These are phyloP conservation scores for Sebastes trivittatus DNA, from an alignment of 2,797 vertebrate genomes.

Conservation along the genomic window DNA sequence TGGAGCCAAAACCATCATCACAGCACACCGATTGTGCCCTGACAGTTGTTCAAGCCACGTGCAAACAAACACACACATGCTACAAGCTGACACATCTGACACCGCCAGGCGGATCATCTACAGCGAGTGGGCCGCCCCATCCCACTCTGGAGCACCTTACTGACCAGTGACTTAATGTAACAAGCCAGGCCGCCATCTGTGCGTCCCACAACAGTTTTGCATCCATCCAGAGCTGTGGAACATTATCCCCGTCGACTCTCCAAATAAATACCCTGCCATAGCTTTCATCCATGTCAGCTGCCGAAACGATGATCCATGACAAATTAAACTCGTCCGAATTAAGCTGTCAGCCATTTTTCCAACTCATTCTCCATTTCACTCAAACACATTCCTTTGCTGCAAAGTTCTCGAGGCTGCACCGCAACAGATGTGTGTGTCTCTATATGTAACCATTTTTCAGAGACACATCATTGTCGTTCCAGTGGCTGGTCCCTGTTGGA, in stretches of 20 bases:
- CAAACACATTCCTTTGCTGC: not conserved
- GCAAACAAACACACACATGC: constrained; percentile 1
- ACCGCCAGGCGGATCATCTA: constrained; percentile 23
- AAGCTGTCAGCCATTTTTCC: constrained; percentile 19
- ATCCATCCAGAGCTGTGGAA: constrained; percentile 17
- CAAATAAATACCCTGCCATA: not conserved
- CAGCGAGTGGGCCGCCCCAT: constrained; percentile 8
- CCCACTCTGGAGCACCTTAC: constrained; percentile 1
- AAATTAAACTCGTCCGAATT: constrained; percentile 26
- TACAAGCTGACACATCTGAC: constrained; percentile 12
- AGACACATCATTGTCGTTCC: not conserved
- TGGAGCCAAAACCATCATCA: constrained; percentile 65
- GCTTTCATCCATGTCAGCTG: constrained; percentile 18
- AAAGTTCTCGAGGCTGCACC: not conserved
- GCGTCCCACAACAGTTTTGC: not conserved
- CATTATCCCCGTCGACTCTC: not conserved
- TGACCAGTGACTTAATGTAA: constrained; percentile 35
- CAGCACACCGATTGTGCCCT: constrained; percentile 30
- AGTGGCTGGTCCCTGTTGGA: not conserved
- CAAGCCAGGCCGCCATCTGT: constrained; percentile 39
- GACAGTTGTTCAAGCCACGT: constrained; percentile 24
- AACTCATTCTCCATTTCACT: not conserved
- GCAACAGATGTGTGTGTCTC: not conserved
- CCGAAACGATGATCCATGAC: constrained; percentile 19
- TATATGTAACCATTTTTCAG: not conserved